Evolutionary conservation across 2,113 vertebrate genomes (phyloP), one percentile per base, ranked within the genome.

Genomic region (Amphiprion ocellaris): DNA sequence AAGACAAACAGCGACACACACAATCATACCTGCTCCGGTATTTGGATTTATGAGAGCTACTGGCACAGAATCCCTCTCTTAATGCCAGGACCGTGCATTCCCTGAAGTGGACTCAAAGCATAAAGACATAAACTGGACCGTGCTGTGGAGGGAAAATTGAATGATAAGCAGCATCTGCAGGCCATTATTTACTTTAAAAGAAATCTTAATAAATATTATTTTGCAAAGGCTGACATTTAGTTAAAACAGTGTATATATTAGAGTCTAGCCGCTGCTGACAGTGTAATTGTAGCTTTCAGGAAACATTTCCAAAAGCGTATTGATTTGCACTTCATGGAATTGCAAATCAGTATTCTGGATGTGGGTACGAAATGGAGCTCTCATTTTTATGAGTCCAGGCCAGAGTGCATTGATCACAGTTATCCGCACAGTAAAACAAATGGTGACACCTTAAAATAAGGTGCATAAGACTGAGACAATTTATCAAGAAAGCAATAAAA

Each of bases 251-350:
- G 28, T 23, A 71, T 77, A 6, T 70, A 74, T 72, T 58, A 65
- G 9, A 55, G 83, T 63, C 41, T 30, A 59, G 67, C 47, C 30
- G 10, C 50, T 70, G 77, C 66, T 72, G 77, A 86, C 79, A 83
- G 47, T 73, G 78, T 84, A 86, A 90, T 76, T 87, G 76, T 39
- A 86, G 77, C 65, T 61, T 74, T 67, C 58, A 46, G 37, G 24
- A 68, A 84, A 67, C 49, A 28, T 77, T 79, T 72, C 33, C 50
- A 74, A 71, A 67, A 41, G 52, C 24, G 62, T 66, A 72, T 39
- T 39, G 28, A 82, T 81, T 79, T 84, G 49, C 47, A 83, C 47
- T 81, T 54, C 0, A 2, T 61, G 52, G 69, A 77, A 50, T 21
- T 53, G 49, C 0, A 87, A 77, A 80, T 68, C 52, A n/a, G 30